These are phyloP conservation scores for Merluccius polli DNA, from an alignment of 2,797 vertebrate genomes.

Conservation along the genomic window DNA sequence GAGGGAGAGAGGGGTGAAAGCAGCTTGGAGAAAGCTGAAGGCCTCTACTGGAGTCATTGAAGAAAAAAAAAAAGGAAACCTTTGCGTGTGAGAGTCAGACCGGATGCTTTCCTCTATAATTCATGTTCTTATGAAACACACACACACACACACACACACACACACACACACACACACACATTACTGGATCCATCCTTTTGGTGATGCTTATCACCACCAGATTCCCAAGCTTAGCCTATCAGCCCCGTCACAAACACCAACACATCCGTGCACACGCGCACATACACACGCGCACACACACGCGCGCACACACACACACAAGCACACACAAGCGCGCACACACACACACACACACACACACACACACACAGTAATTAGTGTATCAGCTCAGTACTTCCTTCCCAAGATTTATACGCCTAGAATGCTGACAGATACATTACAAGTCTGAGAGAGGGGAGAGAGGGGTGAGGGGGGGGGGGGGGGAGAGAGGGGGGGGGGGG, in stretches of 20 bases:
- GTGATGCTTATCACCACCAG: not conserved
- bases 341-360: constrained; percentile 5
- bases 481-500: not conserved
- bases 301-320: not conserved
- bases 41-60: not conserved
- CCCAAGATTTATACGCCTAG: constrained; percentile 3
- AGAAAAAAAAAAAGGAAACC: not conserved
- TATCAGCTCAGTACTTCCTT: constrained; percentile 5
- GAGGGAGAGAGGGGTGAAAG: constrained; percentile 1
- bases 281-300: not conserved
- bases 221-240: constrained; percentile 1
- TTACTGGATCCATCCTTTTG: not conserved
- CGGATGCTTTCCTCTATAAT: constrained; percentile 31
- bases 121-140: constrained; percentile 3
- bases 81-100: constrained; percentile 59
- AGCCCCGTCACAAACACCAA: not conserved
- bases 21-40: not conserved
- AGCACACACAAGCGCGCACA: not conserved
- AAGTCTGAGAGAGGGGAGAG: not conserved
- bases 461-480: not conserved
- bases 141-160: constrained; percentile 4
- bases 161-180: constrained; percentile 1
- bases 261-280: not conserved
- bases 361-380: constrained; percentile 2
- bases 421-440: constrained; percentile 5